Evolutionary conservation across 2,797 vertebrate genomes (phyloP).

Genomic region (Tamandua tetradactyla): DNA sequence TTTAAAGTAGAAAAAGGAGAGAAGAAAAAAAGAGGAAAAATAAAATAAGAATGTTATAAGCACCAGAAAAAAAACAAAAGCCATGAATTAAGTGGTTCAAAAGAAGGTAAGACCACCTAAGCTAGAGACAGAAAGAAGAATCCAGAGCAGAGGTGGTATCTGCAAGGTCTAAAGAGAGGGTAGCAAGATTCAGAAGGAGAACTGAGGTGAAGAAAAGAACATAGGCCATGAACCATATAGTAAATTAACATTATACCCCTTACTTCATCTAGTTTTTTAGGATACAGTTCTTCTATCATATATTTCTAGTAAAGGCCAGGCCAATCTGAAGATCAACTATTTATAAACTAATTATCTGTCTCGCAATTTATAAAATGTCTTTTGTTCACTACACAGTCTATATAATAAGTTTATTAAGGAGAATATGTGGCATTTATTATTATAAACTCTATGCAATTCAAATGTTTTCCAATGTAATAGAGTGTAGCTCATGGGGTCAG

Average conservation of each 20-base stretch:
- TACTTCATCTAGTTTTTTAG: neutral
- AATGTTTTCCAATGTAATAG: neutral
- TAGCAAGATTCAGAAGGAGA: neutral
- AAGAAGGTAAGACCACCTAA: neutral
- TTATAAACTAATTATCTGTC: constrained; percentile 17
- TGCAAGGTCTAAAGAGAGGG: neutral
- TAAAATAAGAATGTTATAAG: neutral
- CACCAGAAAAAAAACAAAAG: neutral
- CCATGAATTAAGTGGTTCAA: constrained; percentile 22
- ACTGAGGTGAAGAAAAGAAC: constrained; percentile 15
- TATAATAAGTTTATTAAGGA: neutral
- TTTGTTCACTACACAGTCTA: neutral
- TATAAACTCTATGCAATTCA: neutral
- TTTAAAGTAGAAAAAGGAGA: constrained; percentile 27
- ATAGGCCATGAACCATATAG: neutral
- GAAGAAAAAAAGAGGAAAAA: neutral
- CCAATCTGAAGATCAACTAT: neutral
- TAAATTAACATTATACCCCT: neutral
- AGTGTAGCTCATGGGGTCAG: neutral
- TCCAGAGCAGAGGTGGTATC: neutral
- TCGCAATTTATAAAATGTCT: constrained; percentile 12
- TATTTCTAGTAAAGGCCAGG: neutral
- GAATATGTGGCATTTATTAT: constrained; percentile 3
- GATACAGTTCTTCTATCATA: constrained; percentile 5
- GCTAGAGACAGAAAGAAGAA: neutral